These are phyloP conservation scores for Xanthorhoe spadicearia DNA, from an alignment of 2,888 invertebrate species.

Conservation along the genomic window DNA sequence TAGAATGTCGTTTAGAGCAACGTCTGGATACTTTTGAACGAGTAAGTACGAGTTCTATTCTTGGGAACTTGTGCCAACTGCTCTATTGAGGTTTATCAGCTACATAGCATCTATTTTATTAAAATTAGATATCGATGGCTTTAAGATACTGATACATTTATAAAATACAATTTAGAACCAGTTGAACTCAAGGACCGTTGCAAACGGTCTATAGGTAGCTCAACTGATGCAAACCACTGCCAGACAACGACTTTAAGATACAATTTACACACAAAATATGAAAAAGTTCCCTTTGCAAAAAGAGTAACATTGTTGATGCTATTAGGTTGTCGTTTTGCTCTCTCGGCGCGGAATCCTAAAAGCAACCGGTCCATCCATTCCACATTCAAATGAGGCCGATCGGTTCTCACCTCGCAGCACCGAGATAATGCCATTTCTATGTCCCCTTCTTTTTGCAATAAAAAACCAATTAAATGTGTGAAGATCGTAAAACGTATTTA, in stretches of 20 bases:
- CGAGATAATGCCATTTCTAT: conserved; percentile 45
- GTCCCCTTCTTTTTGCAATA: conserved; percentile 38
- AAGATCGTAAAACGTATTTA: conserved; percentile 51
- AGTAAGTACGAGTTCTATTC: background rate
- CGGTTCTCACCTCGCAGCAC: conserved; percentile 58
- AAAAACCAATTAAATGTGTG: conserved; percentile 56
- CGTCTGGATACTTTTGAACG: background rate
- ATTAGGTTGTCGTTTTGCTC: background rate
- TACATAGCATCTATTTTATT: too few relatives aligned
- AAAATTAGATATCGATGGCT: background rate
- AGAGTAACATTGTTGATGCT: background rate
- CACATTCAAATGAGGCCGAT: conserved; percentile 70
- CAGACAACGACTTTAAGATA: too few relatives aligned
- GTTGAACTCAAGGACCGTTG: too few relatives aligned
- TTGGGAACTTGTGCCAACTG: too few relatives aligned
- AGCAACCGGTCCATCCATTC: conserved; percentile 63
- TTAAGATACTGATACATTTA: too few relatives aligned
- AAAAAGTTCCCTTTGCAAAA: background rate
- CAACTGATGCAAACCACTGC: too few relatives aligned
- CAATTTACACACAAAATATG: background rate
- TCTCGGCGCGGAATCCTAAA: conserved; percentile 34
- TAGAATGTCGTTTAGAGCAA: background rate
- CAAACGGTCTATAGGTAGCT: too few relatives aligned
- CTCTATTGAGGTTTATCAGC: too few relatives aligned
- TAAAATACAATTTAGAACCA: too few relatives aligned